phyloP scores from a whole-genome alignment of 2,888 invertebrate genomes.

The Platycheirus albimanus region DNA sequence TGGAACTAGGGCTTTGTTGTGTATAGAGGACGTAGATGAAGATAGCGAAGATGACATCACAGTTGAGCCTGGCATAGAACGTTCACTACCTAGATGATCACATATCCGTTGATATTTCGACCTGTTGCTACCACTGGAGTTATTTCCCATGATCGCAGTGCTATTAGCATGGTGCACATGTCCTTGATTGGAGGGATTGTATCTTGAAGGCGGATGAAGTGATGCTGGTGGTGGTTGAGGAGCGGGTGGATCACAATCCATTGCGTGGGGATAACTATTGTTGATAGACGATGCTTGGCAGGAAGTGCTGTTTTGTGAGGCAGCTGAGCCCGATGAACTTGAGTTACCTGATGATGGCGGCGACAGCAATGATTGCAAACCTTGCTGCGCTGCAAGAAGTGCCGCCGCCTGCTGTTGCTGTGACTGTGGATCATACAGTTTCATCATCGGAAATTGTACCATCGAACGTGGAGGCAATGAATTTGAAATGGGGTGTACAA shows the following conservation, averaged over 20 bases:
- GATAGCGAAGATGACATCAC: slow-evolving; percentile 62
- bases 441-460: slow-evolving; percentile 76
- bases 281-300: slow-evolving; percentile 73
- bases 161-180: slow-evolving; percentile 73
- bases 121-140: slow-evolving; percentile 34
- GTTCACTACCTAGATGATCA: slow-evolving; percentile 53
- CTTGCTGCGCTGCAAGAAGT: slow-evolving; percentile 77
- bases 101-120: slow-evolving; percentile 63
- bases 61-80: slow-evolving; percentile 44
- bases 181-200: slow-evolving; percentile 66
- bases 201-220: slow-evolving; percentile 57
- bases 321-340: slow-evolving; percentile 71
- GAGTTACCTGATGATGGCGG: slow-evolving; percentile 75
- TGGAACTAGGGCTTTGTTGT: slow-evolving; percentile 67
- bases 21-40: slow-evolving; percentile 66
- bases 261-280: slow-evolving; percentile 85
- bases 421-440: slow-evolving; percentile 75
- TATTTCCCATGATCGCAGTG: slow-evolving; percentile 28
- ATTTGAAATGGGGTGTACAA: slow-evolving; percentile 63
- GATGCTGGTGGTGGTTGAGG: slow-evolving; percentile 77
- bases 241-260: slow-evolving; percentile 91
- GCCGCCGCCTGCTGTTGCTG: slow-evolving; percentile 76
- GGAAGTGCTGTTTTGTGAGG: slow-evolving; percentile 70
- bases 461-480: slow-evolving; percentile 74
- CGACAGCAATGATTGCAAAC: slow-evolving; percentile 77